Base-by-base conservation (phyloP, 2,113 vertebrate species). In the Lota lota region DNA sequence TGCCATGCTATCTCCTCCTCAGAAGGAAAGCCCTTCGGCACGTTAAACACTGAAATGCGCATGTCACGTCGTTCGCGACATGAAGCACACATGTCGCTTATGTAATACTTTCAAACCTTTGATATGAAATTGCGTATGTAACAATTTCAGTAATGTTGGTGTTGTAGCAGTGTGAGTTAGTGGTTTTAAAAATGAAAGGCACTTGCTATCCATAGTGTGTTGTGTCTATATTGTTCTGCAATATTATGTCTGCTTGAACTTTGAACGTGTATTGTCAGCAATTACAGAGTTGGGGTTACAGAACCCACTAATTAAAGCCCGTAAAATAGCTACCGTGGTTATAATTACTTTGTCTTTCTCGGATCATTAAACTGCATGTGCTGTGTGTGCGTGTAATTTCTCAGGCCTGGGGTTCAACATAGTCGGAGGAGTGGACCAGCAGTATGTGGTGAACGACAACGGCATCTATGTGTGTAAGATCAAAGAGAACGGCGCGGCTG, bases 351-450 rank as follows among this genome's bases (percentile, higher is more conserved):
- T 16, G 7, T 17, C 12, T 18, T 47, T 24, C 63, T n/a, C 19
- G 4, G 28, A 33, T 33, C 28, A 33, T 33, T 6, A 4, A 4
- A 4, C 2, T 61, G 24, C 22, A 2, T 57, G 54, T 47, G 40
- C n/a, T 47, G 40, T 47, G 40, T 47, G 40, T 47, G 8, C 10
- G 40, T 47, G 40, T 47, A 24, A 0, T 53, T 90, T 79, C 74
- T 65, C 76, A 98, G 97, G 97, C 60, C 80, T 99, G 82, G 97
- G 97, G 61, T 99, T 99, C 92, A 99, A 99, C 82, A 99, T 99
- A 70, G 92, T 99, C 64, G 97, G 97, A 54, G 97, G 97, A 69
- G 90, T 93, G 80, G 97, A 99, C 83, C 95, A 96, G 78, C 95
- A 93, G 76, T 93, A 92, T 76, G 22, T 94, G 33, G 78, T 87